Evolutionary conservation across 2,888 invertebrate species (phyloP).

Genomic region (Hesperia comma): DNA sequence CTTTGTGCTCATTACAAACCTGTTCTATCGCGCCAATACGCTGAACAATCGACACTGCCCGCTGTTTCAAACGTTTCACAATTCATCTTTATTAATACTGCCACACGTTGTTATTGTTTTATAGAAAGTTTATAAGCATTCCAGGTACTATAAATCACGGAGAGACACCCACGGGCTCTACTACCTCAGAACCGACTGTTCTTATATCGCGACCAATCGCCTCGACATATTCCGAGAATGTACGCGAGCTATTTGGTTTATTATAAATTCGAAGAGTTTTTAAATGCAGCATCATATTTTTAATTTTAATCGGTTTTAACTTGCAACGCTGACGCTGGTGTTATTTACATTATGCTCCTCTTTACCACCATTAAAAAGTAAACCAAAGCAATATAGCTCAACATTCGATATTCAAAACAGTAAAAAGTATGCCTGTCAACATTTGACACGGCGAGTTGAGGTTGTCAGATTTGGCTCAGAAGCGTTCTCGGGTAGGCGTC

Average conservation of each 20-base stretch:
- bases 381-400: not conserved
- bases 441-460: conserved; percentile 7
- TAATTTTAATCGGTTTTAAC: too few species aligned
- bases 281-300: too few species aligned
- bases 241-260: conserved; percentile 23
- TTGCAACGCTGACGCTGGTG: too few species aligned
- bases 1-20: conserved; percentile 43
- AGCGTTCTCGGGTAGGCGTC: not conserved
- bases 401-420: conserved; percentile 2
- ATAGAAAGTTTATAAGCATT: conserved; percentile 61
- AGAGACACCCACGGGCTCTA: conserved; percentile 71
- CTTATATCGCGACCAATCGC: conserved; percentile 59
- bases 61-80: conserved; percentile 42
- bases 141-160: conserved; percentile 61
- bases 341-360: too few species aligned
- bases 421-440: not conserved
- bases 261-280: not conserved
- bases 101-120: conserved; percentile 47
- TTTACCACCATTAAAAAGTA: too few species aligned
- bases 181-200: conserved; percentile 52
- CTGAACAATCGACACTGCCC: conserved; percentile 42
- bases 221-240: conserved; percentile 46
- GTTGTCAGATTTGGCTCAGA: not conserved
- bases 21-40: conserved; percentile 43
- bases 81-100: conserved; percentile 45